phyloP scores from a whole-genome alignment of 2,113 vertebrate species.

The Scolopax mira region DNA sequence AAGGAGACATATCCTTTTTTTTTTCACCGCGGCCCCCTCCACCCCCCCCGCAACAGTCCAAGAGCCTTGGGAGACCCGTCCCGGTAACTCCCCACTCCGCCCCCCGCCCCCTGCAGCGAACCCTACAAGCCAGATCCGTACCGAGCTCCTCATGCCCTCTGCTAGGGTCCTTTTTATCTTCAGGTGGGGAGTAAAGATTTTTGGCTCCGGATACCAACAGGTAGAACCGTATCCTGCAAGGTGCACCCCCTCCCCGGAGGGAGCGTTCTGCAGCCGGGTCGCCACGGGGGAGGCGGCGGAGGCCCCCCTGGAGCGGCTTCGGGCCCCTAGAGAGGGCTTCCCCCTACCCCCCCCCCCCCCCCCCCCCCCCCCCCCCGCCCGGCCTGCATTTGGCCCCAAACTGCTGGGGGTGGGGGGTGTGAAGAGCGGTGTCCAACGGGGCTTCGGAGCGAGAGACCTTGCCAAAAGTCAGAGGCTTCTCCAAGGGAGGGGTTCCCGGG shows the following conservation, averaged over 20 bases:
- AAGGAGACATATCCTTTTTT: fast-evolving
- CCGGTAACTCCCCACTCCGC: fast-evolving
- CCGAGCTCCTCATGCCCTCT: neutral
- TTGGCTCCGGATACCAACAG: neutral
- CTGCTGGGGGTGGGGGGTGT: neutral
- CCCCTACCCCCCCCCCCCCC: no score
- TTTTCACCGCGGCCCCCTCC: fast-evolving
- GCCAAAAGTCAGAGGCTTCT: neutral
- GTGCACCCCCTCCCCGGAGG: fast-evolving
- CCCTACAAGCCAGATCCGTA: neutral
- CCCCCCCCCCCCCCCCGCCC: fast-evolving
- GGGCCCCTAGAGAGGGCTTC: neutral
- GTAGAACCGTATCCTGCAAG: neutral
- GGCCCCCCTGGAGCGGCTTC: fast-evolving
- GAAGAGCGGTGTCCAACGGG: fast-evolving
- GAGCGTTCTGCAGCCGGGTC: neutral
- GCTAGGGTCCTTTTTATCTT: neutral
- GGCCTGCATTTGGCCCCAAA: neutral
- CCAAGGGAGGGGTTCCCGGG: neutral
- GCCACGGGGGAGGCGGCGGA: no score
- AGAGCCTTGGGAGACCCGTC: neutral
- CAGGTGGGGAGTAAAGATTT: neutral
- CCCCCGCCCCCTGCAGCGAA: neutral
- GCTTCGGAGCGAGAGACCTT: neutral
- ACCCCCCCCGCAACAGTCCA: fast-evolving